phyloP scores from a whole-genome alignment of 1,140 invertebrate genomes.

The Lysiphlebus fabarum region DNA sequence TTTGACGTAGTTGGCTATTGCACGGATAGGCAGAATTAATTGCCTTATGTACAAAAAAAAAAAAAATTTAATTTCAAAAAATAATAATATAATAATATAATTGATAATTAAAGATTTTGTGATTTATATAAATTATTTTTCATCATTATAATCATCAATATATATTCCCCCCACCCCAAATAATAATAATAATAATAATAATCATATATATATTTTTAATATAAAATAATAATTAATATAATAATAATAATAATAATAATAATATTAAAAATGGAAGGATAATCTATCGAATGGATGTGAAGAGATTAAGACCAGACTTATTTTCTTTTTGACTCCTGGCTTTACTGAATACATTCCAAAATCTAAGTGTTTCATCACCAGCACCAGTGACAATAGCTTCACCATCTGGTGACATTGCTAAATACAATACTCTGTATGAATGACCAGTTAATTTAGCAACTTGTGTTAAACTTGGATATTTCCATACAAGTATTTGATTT shows the following conservation, averaged over 20 bases:
- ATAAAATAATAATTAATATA: slow-evolving; percentile 4
- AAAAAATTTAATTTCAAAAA: too few relatives aligned
- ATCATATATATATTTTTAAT: too few relatives aligned
- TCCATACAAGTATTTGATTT: slow-evolving; percentile 99
- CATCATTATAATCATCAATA: too few relatives aligned
- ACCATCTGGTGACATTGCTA: slow-evolving; percentile 97
- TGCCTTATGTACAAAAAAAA: too few relatives aligned
- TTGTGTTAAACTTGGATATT: slow-evolving; percentile 94
- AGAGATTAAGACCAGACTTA: slow-evolving; percentile 95
- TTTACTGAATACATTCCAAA: slow-evolving; percentile 99
- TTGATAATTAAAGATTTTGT: too few relatives aligned
- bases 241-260: slow-evolving; percentile 28
- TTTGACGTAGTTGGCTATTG: too few relatives aligned
- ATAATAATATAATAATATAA: too few relatives aligned
- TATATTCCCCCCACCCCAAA: too few relatives aligned
- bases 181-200: too few relatives aligned
- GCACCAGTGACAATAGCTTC: slow-evolving; percentile 99
- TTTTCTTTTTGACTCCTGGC: slow-evolving; percentile 92
- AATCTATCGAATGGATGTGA: slow-evolving; percentile 79
- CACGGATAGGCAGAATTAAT: too few relatives aligned
- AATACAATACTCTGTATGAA: slow-evolving; percentile 93
- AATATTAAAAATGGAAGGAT: not conserved
- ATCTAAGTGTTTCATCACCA: slow-evolving; percentile 96
- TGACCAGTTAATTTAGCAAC: slow-evolving; percentile 98
- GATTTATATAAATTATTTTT: too few relatives aligned